Evolutionary conservation across 1,140 invertebrate genomes (phyloP), one percentile per base, ranked within the genome.

Genomic region (Drosophila ironensis): DNA sequence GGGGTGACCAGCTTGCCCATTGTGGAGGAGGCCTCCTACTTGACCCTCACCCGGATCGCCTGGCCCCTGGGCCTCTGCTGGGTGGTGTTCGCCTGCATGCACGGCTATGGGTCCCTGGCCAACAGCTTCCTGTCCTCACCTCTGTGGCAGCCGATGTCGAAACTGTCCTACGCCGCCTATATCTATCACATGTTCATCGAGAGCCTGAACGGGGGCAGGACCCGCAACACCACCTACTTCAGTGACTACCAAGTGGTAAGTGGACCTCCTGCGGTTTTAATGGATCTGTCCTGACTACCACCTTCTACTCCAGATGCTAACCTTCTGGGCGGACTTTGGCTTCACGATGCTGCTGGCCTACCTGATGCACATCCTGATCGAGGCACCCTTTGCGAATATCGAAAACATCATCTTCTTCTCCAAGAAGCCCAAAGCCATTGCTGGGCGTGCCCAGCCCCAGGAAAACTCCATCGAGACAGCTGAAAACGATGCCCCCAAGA

Each of bases 11-110:
- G 12, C 0, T 41, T 68, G 7, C 60, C 88, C 17, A 46, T 54
- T 11, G 16, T 73, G 28, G 90, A 92, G 42, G 91, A 92, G 1
- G 91, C 94, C 1, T 90, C 94, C 24, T 95, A 95, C 61, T 92
- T 92, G 2, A 91, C 92, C 1, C 89, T 94, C 1, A 91, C 92
- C 17, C 91, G 94, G 12, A 90, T 92, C 1, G 86, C 91, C 0
- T 96, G 95, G 92, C 91, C 92, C 0, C 1, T 93, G 0, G 91
- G 90, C 0, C 47, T 96, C 4, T 91, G 91, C 1, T 95, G 94
- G 94, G 90, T 96, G 4, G 92, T 95, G 7, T 93, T 94, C 40
- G 93, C 93, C 3, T 94, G 94, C 67, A 89, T 91, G 7, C 91
- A 92, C 33, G 94, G 93, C 19, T 93, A 93, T 73, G 94, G 93